Base-by-base conservation (phyloP, 2,113 vertebrate genomes). In the Felis chaus region DNA sequence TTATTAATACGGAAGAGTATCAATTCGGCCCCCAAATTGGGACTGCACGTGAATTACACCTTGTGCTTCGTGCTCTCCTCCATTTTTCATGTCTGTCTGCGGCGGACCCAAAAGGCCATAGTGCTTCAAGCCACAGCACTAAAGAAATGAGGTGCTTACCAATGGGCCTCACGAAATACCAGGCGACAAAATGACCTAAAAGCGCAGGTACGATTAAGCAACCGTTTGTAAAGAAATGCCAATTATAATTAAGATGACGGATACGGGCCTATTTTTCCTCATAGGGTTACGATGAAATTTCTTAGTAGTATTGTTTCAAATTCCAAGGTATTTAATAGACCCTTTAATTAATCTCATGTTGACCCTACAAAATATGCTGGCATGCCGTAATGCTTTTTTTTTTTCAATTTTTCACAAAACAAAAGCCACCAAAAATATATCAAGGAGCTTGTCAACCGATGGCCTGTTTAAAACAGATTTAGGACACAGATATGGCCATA, bases 1-100 rank as follows among this genome's bases (percentile, higher is more conserved):
- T 97, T 86, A 94, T 57, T 95, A 95, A 92, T 87, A 63, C 25
- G 29, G 41, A 84, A 91, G 57, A 27, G 89, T 45, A 97, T 66
- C 73, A 94, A 80, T 93, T 94, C 48, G 80, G 33, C 50, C n/a
- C 45, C 50, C 87, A 25, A 3, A 97, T 95, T 53, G 82, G n/a
- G 81, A 57, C 16, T 93, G 61, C 73, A 55, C 57, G 19, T 63
- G 78, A 95, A 80, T 83, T 69, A 89, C 4, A 74, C 18, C 82
- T 45, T 10, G 83, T n/a, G 19, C 74, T 97, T 63, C 69, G 39
- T 29, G 18, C 66, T 92, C 84, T 74, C 74, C 92, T 68, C 71
- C 33, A 61, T 78, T 95, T 92, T 96, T 96, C 80, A 88, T 5
- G 63, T 96, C 79, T 39, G 25, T 48, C 69, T 89, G 61, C 68